phyloP scores from a whole-genome alignment of 2,797 vertebrate genomes.

The Fundulus diaphanus region DNA sequence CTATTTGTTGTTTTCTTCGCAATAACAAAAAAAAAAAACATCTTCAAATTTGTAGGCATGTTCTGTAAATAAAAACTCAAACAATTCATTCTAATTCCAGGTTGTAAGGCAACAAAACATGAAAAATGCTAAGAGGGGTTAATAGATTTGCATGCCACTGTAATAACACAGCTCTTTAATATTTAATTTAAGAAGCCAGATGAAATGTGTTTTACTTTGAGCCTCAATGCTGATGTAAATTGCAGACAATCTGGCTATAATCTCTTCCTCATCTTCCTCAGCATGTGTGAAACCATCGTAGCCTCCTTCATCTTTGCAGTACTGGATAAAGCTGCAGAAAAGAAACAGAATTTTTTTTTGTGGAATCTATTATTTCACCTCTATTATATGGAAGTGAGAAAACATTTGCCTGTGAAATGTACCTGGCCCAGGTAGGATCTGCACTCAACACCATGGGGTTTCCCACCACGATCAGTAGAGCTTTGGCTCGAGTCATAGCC shows the following conservation, averaged over 20 bases:
- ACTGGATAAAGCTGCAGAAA: constrained; percentile 75
- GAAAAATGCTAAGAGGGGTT: too few relatives aligned
- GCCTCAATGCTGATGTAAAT: constrained; percentile 17
- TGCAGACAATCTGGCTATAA: neutral
- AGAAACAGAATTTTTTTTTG: neutral
- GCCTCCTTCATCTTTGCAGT: constrained; percentile 69
- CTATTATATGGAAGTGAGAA: neutral
- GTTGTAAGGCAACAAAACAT: too few relatives aligned
- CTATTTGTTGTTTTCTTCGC: too few relatives aligned
- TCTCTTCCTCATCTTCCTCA: constrained; percentile 29
- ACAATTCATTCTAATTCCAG: too few relatives aligned
- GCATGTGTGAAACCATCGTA: constrained; percentile 39
- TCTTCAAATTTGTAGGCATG: too few relatives aligned
- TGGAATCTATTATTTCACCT: neutral
- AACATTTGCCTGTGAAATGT: constrained; percentile 14
- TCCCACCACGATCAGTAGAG: constrained; percentile 92
- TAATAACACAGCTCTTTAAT: neutral
- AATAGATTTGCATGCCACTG: too few relatives aligned
- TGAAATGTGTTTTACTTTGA: constrained; percentile 36
- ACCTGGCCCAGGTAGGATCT: constrained; percentile 86
- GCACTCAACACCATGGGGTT: constrained; percentile 86
- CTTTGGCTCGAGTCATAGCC: constrained; percentile 92
- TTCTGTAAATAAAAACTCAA: too few relatives aligned
- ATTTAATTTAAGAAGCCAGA: neutral
- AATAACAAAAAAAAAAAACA: too few relatives aligned